These are phyloP conservation scores for Xestia xanthographa DNA, from an alignment of 2,888 invertebrate genomes.

Conservation along the genomic window DNA sequence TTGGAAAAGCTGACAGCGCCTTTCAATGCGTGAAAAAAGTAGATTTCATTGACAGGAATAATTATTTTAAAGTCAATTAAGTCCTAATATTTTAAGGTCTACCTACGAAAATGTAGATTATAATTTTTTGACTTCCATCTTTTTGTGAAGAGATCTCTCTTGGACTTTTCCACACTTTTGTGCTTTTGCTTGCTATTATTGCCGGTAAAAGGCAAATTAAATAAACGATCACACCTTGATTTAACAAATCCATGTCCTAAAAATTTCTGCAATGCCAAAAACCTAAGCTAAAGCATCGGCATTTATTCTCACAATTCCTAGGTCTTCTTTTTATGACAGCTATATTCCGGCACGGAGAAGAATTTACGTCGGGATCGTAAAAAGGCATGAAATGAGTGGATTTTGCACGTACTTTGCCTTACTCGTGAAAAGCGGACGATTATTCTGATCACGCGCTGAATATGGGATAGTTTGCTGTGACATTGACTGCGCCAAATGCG, in stretches of 20 bases:
- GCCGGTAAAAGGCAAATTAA: not conserved
- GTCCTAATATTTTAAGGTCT: not conserved
- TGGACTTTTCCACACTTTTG: not conserved
- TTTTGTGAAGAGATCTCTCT: not conserved
- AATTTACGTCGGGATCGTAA: constrained; percentile 64
- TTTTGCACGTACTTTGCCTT: constrained; percentile 62
- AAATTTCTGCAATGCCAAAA: constrained; percentile 24
- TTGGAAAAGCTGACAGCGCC: not conserved
- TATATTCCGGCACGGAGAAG: constrained; percentile 56
- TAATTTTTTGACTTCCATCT: not conserved
- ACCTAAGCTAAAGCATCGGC: constrained; percentile 29
- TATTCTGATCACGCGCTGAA: constrained; percentile 64
- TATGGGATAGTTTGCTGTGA: constrained; percentile 67
- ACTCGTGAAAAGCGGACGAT: constrained; percentile 52
- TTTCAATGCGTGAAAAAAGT: not conserved
- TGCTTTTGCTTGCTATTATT: not conserved
- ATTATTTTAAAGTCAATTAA: not conserved
- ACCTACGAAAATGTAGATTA: not conserved
- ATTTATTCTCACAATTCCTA: constrained; percentile 48
- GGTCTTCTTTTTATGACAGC: constrained; percentile 58
- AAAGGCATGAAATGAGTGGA: constrained; percentile 66
- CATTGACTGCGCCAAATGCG: constrained; percentile 60
- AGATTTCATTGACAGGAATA: not conserved
- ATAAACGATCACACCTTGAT: not conserved
- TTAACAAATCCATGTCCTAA: not conserved